Evolutionary conservation across 2,888 invertebrate genomes (phyloP).

Genomic region (Drosophila imparisetae): DNA sequence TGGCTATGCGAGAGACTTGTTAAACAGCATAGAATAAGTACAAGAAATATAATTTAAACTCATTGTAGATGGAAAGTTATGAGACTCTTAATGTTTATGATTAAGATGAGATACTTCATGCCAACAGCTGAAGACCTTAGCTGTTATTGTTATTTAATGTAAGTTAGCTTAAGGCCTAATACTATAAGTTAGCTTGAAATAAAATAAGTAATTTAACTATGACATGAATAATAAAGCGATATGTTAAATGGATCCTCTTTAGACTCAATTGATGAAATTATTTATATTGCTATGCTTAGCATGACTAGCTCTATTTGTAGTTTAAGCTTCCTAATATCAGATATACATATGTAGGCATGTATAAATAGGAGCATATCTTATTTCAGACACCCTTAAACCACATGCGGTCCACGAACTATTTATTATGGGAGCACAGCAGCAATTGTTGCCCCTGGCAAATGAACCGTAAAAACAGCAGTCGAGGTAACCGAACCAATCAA

Average conservation of each 20-base stretch:
- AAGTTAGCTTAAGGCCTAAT: neutral
- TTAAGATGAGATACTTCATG: neutral
- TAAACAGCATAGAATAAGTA: neutral
- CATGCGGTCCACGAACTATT: conserved; percentile 73
- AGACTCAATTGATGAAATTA: neutral
- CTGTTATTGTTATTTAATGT: neutral
- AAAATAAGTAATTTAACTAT: neutral
- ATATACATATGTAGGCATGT: neutral
- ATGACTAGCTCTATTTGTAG: conserved; percentile 2
- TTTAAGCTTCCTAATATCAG: conserved; percentile 1
- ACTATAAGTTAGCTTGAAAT: neutral
- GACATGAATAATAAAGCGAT: neutral
- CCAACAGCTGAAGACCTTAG: neutral
- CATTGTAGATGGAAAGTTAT: neutral
- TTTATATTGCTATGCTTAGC: neutral
- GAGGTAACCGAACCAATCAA: conserved; percentile 51
- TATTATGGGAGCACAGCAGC: conserved; percentile 38
- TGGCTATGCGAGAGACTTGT: neutral
- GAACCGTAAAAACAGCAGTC: conserved; percentile 68
- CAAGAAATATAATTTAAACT: neutral
- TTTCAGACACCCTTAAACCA: conserved; percentile 36
- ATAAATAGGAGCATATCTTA: conserved; percentile 32
- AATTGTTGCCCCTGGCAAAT: conserved; percentile 37
- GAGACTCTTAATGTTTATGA: neutral
- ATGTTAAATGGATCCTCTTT: neutral